These are phyloP conservation scores for Crocodylus rhombifer DNA, from an alignment of 2,797 vertebrate species.

Conservation along the genomic window DNA sequence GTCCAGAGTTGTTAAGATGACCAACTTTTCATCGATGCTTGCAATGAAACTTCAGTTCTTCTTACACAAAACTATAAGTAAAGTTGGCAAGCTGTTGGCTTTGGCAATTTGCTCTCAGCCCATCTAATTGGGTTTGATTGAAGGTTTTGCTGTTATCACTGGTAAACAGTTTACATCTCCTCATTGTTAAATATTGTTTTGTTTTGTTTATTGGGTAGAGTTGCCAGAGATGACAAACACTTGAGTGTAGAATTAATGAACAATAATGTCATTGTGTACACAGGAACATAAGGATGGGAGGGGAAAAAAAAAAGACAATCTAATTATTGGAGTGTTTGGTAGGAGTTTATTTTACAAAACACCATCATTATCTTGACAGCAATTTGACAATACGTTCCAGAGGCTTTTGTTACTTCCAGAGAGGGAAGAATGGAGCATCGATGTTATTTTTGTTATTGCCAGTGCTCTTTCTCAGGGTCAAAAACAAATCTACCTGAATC, in stretches of 20 bases:
- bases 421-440: not conserved
- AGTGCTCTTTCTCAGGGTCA: not conserved
- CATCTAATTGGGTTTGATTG: constrained; percentile 50
- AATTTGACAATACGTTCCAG: constrained; percentile 34
- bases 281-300: constrained; percentile 69
- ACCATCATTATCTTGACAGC: constrained; percentile 74
- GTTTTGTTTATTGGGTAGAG: constrained; percentile 23
- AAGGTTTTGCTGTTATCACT: constrained; percentile 25
- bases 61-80: not conserved
- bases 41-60: not conserved
- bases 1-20: not conserved
- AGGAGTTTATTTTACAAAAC: constrained; percentile 64
- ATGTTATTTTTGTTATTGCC: not conserved
- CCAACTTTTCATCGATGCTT: not conserved
- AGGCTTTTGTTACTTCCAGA: constrained; percentile 39
- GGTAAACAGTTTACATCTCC: constrained; percentile 51
- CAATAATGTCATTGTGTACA: constrained; percentile 55
- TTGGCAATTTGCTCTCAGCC: not conserved
- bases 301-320: constrained; percentile 14
- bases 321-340: constrained; percentile 61
- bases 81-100: constrained; percentile 32
- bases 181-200: constrained; percentile 63
- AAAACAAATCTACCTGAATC: not conserved
- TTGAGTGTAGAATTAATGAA: constrained; percentile 69
- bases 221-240: constrained; percentile 40